Base-by-base conservation (phyloP, 2,797 vertebrate genomes). In the Spinus olivaceus region DNA sequence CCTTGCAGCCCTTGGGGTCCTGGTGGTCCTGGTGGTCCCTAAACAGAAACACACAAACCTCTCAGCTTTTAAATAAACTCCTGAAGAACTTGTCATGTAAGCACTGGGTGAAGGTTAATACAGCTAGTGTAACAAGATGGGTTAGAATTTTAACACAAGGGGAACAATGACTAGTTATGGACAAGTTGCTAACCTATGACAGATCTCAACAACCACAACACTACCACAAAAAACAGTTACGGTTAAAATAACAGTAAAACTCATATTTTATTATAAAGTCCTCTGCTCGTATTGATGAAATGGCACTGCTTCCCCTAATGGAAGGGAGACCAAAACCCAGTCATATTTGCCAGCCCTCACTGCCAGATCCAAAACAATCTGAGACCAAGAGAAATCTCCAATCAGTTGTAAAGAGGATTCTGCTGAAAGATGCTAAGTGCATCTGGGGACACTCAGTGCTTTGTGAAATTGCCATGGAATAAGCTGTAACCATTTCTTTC, bases 1-100 rank as follows among this genome's bases (percentile, higher is more conserved):
- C 99, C 99, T 84, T 98, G 98, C 8, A 98, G 98, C 90, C 99
- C 99, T 37, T 98, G 94, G 79, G 98, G 98, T 97, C 99, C 99
- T 6, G 99, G 98, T 86, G 99, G 99, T 89, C 99, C 99, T 85
- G 99, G 98, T 87, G 99, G 99, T 76, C 99, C 99, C 99, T 99
- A 97, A 89, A 69, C 57, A 97, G 86, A 94, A 95, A 95, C 46
- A 83, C 18, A 89, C 32, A 94, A 65, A 53, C 12, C 6, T 85
- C 86, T 94, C 79, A 95, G 27, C 8, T 77, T 76, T 83, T 11
- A 72, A 83, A 74, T 35, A 85, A 72, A 71, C 47, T 87, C 23
- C 41, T 32, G 33, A 35, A 71, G 53, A 35, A 56, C 25, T 79
- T 73, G 42, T 5, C 11, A 35, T 0, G 14, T 64, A 66, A 89